A percentile compares a stretch with the other conserved stretches of the same genome.
Evolutionary conservation across 1,140 invertebrate genomes (phyloP).

Genomic region (Drosophila takahashii): DNA sequence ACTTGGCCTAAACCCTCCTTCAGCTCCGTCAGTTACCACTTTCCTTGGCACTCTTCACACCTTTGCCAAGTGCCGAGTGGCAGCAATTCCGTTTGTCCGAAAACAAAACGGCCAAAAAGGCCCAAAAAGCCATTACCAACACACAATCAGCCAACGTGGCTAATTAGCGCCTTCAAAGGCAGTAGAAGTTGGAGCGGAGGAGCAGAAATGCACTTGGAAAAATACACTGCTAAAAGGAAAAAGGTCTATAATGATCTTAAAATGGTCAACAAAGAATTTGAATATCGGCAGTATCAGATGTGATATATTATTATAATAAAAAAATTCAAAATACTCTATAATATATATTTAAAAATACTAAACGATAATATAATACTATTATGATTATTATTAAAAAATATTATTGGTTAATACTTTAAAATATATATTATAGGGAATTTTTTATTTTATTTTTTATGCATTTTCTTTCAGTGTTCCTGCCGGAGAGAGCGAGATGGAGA

Average conservation of each 20-base stretch:
- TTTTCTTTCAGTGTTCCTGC: slow-evolving; percentile 6
- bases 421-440: too few relatives aligned
- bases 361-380: too few relatives aligned
- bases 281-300: too few relatives aligned
- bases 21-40: slow-evolving; percentile 11
- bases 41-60: slow-evolving; percentile 31
- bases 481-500: slow-evolving; percentile 30
- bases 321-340: too few relatives aligned
- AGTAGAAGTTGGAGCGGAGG: background rate
- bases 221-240: slow-evolving; percentile 1
- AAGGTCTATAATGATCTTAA: too few relatives aligned
- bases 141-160: slow-evolving; percentile 61
- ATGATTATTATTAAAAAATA: too few relatives aligned
- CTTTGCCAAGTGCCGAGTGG: slow-evolving; percentile 20
- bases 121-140: slow-evolving; percentile 55
- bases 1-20: slow-evolving; percentile 1
- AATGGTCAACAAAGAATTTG: too few relatives aligned
- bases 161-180: slow-evolving; percentile 71
- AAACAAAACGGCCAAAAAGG: slow-evolving; percentile 43
- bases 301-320: too few relatives aligned
- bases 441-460: too few relatives aligned
- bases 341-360: too few relatives aligned
- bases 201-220: slow-evolving; percentile 21
- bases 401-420: background rate
- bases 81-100: slow-evolving; percentile 46